Percentiles rank a stretch among this genome's conserved stretches.
Evolutionary conservation across 2,113 vertebrate genomes (phyloP).

Genomic region (Anas platyrhynchos): DNA sequence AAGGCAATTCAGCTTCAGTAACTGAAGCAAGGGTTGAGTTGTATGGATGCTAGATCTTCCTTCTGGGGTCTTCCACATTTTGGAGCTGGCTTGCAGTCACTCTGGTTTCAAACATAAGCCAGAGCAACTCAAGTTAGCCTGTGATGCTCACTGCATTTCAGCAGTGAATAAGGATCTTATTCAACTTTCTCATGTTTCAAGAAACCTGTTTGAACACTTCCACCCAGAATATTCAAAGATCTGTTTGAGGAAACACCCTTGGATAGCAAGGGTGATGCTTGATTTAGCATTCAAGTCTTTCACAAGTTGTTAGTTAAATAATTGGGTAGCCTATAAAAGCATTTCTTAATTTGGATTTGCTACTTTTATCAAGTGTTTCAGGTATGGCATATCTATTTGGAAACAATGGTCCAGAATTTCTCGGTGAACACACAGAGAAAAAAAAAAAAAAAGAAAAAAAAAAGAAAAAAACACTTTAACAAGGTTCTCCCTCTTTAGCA

Average conservation of each 20-base stretch:
- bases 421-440: not conserved
- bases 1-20: not conserved
- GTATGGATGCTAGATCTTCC: not conserved
- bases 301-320: not conserved
- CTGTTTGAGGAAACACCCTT: not conserved
- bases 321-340: not conserved
- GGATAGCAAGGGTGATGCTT: not conserved
- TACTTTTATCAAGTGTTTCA: not conserved
- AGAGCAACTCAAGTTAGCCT: not conserved
- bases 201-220: not conserved
- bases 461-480: not conserved
- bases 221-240: not conserved
- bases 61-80: not conserved
- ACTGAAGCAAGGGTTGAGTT: not conserved
- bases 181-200: not conserved
- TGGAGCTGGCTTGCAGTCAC: not conserved
- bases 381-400: not conserved
- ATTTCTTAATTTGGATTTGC: not conserved
- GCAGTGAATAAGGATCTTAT: not conserved
- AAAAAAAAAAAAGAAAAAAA: not conserved
- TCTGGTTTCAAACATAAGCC: not conserved
- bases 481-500: slow-evolving; percentile 28
- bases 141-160: not conserved
- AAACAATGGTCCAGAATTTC: not conserved
- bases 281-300: not conserved